These are phyloP conservation scores for Cottus gobio DNA, from an alignment of 2,113 vertebrate species.

Conservation along the genomic window DNA sequence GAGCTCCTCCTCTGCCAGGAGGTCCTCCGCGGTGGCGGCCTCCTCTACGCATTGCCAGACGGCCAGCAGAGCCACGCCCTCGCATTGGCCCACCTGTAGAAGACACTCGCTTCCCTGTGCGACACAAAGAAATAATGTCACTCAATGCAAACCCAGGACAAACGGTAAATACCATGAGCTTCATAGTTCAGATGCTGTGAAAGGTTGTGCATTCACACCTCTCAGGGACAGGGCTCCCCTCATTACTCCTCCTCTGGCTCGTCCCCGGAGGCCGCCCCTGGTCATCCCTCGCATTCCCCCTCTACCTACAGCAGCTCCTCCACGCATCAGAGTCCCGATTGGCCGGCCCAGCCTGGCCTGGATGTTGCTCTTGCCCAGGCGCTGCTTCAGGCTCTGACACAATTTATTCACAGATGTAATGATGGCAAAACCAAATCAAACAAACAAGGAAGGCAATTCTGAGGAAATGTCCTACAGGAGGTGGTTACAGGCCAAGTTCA, in stretches of 20 bases:
- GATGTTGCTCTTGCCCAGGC: slow-evolving; percentile 97
- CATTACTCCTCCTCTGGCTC: slow-evolving; percentile 86
- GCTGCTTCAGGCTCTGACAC: slow-evolving; percentile 94
- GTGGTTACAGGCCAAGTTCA: background rate
- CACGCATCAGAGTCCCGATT: slow-evolving; percentile 85
- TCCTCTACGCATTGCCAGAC: slow-evolving; percentile 88
- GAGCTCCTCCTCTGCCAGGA: slow-evolving; percentile 86
- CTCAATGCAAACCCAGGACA: background rate
- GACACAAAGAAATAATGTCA: background rate
- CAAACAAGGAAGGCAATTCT: background rate
- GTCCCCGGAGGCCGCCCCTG: slow-evolving; percentile 88
- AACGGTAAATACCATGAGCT: background rate
- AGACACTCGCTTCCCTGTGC: slow-evolving; percentile 60
- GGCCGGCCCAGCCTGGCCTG: slow-evolving; percentile 96
- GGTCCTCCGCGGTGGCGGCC: slow-evolving; percentile 84
- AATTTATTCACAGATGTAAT: slow-evolving; percentile 20
- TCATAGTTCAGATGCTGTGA: background rate
- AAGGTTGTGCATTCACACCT: slow-evolving; percentile 80
- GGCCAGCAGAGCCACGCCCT: slow-evolving; percentile 88
- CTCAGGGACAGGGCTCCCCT: slow-evolving; percentile 90
- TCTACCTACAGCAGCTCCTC: slow-evolving; percentile 86
- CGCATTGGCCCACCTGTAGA: slow-evolving; percentile 84
- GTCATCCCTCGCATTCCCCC: slow-evolving; percentile 89
- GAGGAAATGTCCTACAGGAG: background rate
- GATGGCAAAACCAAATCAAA: background rate